A percentile compares a stretch with the other conserved stretches of the same genome.
Conservation (phyloP, 1,140 invertebrate genomes). For the Cardiocondyla obscurior region DNA sequence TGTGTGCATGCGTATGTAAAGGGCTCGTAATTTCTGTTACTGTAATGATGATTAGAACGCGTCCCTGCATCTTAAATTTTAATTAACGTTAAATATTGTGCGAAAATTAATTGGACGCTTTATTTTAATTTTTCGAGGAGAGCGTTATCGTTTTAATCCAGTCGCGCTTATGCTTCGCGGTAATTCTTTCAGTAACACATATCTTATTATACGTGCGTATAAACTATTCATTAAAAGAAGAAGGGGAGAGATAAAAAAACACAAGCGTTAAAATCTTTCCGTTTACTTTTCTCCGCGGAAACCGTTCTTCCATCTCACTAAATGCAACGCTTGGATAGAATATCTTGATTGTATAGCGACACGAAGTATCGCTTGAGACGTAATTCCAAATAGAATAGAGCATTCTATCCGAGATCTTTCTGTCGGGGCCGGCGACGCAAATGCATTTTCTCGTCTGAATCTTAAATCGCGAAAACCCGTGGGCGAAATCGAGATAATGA, state of each 20-base stretch:
- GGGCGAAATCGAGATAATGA: constrained; percentile 11
- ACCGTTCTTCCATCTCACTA: constrained; percentile 7
- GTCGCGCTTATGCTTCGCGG: neutral
- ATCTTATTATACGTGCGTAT: neutral
- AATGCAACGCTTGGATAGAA: constrained; percentile 9
- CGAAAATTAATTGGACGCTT: constrained; percentile 13
- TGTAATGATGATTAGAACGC: constrained; percentile 33
- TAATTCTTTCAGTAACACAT: neutral
- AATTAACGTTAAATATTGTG: constrained; percentile 2
- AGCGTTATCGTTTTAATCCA: neutral
- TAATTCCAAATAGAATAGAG: constrained; percentile 11
- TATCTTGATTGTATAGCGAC: constrained; percentile 5
- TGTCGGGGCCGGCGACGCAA: neutral
- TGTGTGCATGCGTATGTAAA: neutral
- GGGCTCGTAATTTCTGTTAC: neutral
- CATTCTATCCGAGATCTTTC: neutral
- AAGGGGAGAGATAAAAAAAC: neutral
- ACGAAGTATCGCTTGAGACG: constrained; percentile 11
- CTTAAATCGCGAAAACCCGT: constrained; percentile 45
- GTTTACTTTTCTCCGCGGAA: neutral
- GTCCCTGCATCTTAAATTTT: constrained; percentile 15
- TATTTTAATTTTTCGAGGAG: neutral
- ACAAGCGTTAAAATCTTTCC: neutral
- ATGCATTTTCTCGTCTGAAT: neutral
- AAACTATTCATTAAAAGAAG: neutral